A percentile compares a stretch with the other conserved stretches of the same genome.
These are phyloP conservation scores for Sebastes reedi DNA, from an alignment of 2,797 vertebrate species.

Conservation along the genomic window DNA sequence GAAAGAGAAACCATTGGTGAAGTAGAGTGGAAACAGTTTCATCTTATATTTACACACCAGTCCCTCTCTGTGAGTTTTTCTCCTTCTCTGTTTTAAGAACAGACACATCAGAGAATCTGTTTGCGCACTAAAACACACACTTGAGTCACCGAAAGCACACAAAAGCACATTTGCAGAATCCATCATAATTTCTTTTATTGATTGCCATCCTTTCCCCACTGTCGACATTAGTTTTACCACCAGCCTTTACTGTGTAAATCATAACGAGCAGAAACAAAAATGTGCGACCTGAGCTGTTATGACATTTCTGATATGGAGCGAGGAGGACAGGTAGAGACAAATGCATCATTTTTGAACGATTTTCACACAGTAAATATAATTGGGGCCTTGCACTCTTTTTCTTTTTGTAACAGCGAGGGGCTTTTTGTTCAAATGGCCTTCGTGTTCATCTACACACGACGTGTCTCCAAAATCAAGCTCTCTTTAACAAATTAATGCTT, in stretches of 20 bases:
- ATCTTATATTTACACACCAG: slow-evolving; percentile 56
- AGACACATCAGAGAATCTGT: neutral
- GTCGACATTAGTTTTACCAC: slow-evolving; percentile 39
- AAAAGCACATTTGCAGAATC: slow-evolving; percentile 38
- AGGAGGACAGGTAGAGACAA: slow-evolving; percentile 43
- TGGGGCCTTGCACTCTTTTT: slow-evolving; percentile 7
- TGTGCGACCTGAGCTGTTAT: slow-evolving; percentile 29
- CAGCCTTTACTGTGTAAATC: slow-evolving; percentile 41
- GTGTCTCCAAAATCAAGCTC: slow-evolving; percentile 32
- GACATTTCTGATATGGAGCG: slow-evolving; percentile 37
- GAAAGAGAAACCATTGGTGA: slow-evolving; percentile 21
- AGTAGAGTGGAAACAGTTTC: slow-evolving; percentile 56
- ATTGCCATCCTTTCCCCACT: slow-evolving; percentile 40
- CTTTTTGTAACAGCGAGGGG: neutral
- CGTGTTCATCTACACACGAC: slow-evolving; percentile 23
- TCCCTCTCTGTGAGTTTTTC: neutral
- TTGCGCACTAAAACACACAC: neutral
- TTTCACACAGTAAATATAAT: slow-evolving; percentile 52
- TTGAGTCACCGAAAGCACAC: neutral
- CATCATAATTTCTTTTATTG: slow-evolving; percentile 44
- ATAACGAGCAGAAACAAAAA: slow-evolving; percentile 31
- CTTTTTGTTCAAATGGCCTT: slow-evolving; percentile 48
- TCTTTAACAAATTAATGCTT: slow-evolving; percentile 44
- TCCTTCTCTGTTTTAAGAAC: neutral
- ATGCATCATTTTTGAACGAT: slow-evolving; percentile 38